These are phyloP conservation scores for Siphlonurus alternatus DNA, from an alignment of 2,888 invertebrate genomes.

Conservation along the genomic window DNA sequence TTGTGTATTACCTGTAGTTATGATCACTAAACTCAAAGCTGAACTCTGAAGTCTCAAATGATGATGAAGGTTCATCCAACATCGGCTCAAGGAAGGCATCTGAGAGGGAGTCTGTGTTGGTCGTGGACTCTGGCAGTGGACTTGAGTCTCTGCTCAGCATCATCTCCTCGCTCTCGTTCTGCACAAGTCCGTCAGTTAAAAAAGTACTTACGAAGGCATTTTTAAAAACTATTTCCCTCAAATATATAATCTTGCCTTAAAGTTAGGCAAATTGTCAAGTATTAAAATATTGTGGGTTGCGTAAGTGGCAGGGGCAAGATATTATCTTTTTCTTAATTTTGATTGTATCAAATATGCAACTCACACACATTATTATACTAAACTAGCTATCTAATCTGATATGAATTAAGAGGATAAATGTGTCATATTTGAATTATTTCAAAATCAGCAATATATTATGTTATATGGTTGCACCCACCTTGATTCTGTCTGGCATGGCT, in stretches of 20 bases:
- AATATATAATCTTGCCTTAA: not conserved
- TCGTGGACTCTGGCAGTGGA: slow-evolving; percentile 32
- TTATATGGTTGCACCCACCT: slow-evolving; percentile 35
- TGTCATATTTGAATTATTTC: too few relatives aligned
- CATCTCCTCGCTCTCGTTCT: slow-evolving; percentile 65
- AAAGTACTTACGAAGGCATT: not conserved
- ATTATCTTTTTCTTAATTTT: too few relatives aligned
- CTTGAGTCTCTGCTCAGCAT: slow-evolving; percentile 34
- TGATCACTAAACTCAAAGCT: slow-evolving; percentile 71
- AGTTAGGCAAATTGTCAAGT: too few relatives aligned
- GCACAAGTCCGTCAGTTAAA: slow-evolving; percentile 15
- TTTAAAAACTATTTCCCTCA: not conserved
- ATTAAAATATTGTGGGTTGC: too few relatives aligned
- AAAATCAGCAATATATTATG: not conserved
- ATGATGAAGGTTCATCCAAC: slow-evolving; percentile 46
- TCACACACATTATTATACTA: too few relatives aligned
- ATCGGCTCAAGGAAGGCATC: slow-evolving; percentile 60
- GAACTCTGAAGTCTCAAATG: slow-evolving; percentile 48
- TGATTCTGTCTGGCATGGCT: slow-evolving; percentile 93
- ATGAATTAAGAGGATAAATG: too few relatives aligned
- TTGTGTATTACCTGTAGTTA: slow-evolving; percentile 59
- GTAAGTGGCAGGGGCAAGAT: too few relatives aligned
- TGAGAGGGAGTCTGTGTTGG: slow-evolving; percentile 29
- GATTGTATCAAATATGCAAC: too few relatives aligned
- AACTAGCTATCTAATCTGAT: too few relatives aligned